Evolutionary conservation across 2,113 vertebrate genomes (phyloP).

Genomic region (Anguilla japonica): DNA sequence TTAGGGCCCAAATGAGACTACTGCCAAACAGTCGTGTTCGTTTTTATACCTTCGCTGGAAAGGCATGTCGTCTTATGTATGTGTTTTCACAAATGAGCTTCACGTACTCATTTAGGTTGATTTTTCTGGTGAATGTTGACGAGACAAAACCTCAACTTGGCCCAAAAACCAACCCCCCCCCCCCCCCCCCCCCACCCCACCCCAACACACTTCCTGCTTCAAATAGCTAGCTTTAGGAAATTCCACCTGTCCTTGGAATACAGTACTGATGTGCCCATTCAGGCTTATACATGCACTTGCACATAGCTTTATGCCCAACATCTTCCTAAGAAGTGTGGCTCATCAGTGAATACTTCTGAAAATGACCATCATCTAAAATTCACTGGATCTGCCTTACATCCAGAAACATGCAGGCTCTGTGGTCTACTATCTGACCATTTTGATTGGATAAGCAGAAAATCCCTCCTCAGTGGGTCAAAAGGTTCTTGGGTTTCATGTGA

Average conservation of each 20-base stretch:
- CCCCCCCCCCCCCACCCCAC: no score
- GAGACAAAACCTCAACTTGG: slow-evolving; percentile 30
- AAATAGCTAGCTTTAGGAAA: slow-evolving; percentile 44
- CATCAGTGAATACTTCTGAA: background rate
- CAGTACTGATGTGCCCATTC: slow-evolving; percentile 16
- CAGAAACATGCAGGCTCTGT: background rate
- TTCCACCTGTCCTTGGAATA: slow-evolving; percentile 22
- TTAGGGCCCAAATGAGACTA: slow-evolving; percentile 37
- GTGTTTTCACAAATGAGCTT: slow-evolving; percentile 42
- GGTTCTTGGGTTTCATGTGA: background rate
- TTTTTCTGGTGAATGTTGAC: slow-evolving; percentile 44
- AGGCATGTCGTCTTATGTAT: slow-evolving; percentile 52
- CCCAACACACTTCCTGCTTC: slow-evolving; percentile 35
- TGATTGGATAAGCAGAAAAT: background rate
- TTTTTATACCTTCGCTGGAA: slow-evolving; percentile 42
- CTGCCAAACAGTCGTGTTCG: slow-evolving; percentile 41
- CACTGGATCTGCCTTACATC: background rate
- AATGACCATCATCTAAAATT: background rate
- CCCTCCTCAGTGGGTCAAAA: background rate
- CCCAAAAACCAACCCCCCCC: background rate
- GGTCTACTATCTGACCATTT: background rate
- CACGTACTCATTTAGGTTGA: slow-evolving; percentile 46
- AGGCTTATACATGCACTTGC: slow-evolving; percentile 10
- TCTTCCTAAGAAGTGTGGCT: background rate
- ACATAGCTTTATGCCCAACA: background rate